A percentile compares a stretch with the other conserved stretches of the same genome.
Conservation (phyloP, 2,888 invertebrate species). For the Alviniconcha strummeri region DNA sequence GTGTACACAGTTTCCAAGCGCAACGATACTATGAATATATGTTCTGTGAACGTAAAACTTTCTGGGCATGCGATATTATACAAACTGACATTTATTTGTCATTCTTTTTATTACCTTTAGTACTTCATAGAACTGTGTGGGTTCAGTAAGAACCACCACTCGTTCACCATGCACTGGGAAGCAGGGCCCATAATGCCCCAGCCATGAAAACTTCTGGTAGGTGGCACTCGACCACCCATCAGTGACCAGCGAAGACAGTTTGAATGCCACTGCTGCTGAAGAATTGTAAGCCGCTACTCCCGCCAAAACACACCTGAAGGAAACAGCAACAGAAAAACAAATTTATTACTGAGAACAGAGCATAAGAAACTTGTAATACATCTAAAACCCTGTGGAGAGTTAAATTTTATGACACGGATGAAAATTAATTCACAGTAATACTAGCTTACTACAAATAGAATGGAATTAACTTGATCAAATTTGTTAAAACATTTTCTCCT, state of each 20-base stretch:
- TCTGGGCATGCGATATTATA: too few species aligned
- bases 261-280: slow-evolving; percentile 13
- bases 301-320: slow-evolving; percentile 7
- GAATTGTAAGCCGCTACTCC: neutral
- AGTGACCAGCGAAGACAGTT: neutral
- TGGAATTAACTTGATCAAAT: too few species aligned
- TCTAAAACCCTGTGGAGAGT: neutral
- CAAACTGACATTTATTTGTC: too few species aligned
- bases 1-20: too few species aligned
- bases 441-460: too few species aligned
- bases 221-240: slow-evolving; percentile 18
- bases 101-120: slow-evolving; percentile 59
- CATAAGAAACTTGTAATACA: neutral
- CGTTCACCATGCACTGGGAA: slow-evolving; percentile 65
- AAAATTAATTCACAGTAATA: too few species aligned
- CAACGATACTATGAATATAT: too few species aligned
- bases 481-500: too few species aligned
- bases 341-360: too few species aligned
- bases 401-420: too few species aligned
- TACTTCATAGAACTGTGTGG: slow-evolving; percentile 68
- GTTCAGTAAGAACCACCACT: slow-evolving; percentile 65
- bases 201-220: slow-evolving; percentile 53
- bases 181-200: slow-evolving; percentile 58
- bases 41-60: too few species aligned
- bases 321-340: too few species aligned